Evolutionary conservation across 2,888 invertebrate genomes (phyloP).

Genomic region (Lepidochrysops patricia): DNA sequence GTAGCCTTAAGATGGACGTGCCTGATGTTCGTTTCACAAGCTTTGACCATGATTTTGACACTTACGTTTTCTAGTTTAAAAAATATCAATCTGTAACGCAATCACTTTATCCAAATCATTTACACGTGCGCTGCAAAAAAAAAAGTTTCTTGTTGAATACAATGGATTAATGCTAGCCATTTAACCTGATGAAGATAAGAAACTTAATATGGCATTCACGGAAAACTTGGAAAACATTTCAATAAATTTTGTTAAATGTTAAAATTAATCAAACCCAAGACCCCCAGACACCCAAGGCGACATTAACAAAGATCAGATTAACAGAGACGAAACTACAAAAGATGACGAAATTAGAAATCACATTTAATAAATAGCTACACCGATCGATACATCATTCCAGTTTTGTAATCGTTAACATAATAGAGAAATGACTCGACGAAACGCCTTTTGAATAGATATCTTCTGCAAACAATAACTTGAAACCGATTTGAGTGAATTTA

Average conservation of each 20-base stretch:
- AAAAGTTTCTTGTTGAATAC: neutral
- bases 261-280: constrained; percentile 6
- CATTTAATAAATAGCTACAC: constrained; percentile 23
- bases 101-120: neutral
- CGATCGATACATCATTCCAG: constrained; percentile 21
- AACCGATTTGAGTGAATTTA: constrained; percentile 45
- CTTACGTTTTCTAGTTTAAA: neutral
- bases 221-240: neutral
- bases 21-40: neutral
- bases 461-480: constrained; percentile 36
- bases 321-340: constrained; percentile 8
- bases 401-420: constrained; percentile 21
- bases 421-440: constrained; percentile 35
- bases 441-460: constrained; percentile 36
- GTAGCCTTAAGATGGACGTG: neutral
- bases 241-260: neutral
- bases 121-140: too few relatives aligned
- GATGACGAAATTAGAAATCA: constrained; percentile 18
- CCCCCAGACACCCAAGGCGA: neutral
- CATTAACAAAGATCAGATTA: constrained; percentile 7
- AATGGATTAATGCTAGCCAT: neutral
- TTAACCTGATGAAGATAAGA: neutral
- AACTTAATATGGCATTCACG: neutral
- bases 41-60: neutral
- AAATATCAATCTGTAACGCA: neutral